These are phyloP conservation scores for Geodia barretti DNA, from an alignment of 37 sponge, comb jelly and placozoan genomes.

Conservation along the genomic window DNA sequence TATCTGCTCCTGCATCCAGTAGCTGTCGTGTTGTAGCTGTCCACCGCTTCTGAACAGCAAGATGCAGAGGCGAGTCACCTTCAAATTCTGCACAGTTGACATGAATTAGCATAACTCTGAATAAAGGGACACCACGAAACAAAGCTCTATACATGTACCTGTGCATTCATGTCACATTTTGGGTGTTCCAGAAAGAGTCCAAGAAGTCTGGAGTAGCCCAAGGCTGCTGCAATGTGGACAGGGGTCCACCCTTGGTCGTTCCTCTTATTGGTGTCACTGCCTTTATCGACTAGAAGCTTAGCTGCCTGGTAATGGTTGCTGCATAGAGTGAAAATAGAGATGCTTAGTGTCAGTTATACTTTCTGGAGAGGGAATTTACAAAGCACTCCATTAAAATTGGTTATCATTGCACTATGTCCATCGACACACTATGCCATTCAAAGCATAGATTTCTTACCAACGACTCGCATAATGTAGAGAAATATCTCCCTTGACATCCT, in stretches of 20 bases:
- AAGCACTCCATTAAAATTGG: no score
- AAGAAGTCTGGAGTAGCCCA: constrained; percentile 37
- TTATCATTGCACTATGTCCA: no score
- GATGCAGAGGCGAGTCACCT: constrained; percentile 73
- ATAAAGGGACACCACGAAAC: no score
- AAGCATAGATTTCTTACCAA: no score
- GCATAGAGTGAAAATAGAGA: background rate
- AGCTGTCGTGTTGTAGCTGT: constrained; percentile 12
- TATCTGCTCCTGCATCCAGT: constrained; percentile 64
- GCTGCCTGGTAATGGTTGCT: constrained; percentile 61
- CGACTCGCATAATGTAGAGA: no score
- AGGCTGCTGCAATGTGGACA: constrained; percentile 37
- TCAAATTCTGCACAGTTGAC: constrained; percentile 51
- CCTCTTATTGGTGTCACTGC: constrained; percentile 65
- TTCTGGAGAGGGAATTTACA: no score
- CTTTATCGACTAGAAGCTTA: constrained; percentile 55
- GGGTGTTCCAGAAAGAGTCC: constrained; percentile 1
- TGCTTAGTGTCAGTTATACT: no score
- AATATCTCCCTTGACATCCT: no score
- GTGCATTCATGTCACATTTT: constrained; percentile 11
- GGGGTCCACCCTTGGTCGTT: constrained; percentile 46
- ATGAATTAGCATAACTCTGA: no score
- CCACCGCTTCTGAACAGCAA: constrained; percentile 34
- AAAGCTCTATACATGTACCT: no score
- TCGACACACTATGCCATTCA: no score